These are phyloP conservation scores for Rhagonycha fulva DNA, from an alignment of 2,888 invertebrate species.

Conservation along the genomic window DNA sequence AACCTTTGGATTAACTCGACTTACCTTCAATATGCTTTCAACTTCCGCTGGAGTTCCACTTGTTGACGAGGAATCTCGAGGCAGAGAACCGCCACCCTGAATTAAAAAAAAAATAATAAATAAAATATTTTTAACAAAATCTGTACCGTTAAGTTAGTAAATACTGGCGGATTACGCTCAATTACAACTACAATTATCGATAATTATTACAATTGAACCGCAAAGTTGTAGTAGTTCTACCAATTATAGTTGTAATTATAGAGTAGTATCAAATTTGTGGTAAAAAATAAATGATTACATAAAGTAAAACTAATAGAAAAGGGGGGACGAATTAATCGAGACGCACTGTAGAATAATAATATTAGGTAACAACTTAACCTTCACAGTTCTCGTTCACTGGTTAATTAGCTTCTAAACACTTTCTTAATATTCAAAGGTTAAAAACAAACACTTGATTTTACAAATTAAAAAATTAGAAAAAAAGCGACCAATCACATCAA, in stretches of 20 bases:
- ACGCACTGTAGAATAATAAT: background rate
- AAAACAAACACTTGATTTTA: background rate
- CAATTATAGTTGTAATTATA: too few relatives aligned
- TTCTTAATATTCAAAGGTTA: background rate
- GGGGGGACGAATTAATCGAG: background rate
- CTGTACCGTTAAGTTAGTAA: background rate
- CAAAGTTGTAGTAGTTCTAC: background rate
- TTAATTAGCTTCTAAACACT: background rate
- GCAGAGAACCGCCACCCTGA: constrained; percentile 50
- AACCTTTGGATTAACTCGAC: constrained; percentile 21
- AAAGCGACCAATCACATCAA: background rate
- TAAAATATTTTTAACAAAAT: background rate
- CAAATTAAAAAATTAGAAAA: background rate
- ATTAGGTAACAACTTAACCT: background rate
- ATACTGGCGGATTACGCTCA: background rate
- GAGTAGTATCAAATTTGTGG: too few relatives aligned
- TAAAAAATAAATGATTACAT: background rate
- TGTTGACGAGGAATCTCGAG: constrained; percentile 52
- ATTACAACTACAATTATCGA: background rate
- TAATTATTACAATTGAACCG: background rate
- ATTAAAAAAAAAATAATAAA: background rate
- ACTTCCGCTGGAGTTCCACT: constrained; percentile 61
- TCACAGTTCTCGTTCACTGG: background rate
- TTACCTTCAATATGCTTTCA: constrained; percentile 71
- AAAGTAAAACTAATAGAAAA: background rate